Conservation (phyloP, 2,113 vertebrate species). For the Chiloscyllium plagiosum region DNA sequence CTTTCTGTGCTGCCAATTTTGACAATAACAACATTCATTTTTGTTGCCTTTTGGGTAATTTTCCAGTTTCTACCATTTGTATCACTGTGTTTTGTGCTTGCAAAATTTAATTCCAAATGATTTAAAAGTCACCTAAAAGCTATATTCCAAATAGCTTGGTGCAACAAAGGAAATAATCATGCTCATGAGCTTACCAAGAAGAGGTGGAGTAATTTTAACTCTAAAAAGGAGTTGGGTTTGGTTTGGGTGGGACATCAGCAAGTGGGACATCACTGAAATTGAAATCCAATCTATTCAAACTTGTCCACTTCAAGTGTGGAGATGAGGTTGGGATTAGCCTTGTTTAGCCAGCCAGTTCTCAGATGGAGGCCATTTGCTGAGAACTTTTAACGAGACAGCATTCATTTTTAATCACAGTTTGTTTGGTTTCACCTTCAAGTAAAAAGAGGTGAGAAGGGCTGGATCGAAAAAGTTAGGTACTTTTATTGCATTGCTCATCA, state of each 20-base stretch:
- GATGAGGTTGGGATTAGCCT: no score
- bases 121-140: not conserved
- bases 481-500: no score
- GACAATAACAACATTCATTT: no score
- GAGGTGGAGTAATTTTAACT: not conserved
- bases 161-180: not conserved
- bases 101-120: not conserved
- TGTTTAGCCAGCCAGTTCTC: no score
- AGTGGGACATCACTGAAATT: not conserved
- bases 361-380: no score
- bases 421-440: no score
- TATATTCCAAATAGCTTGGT: not conserved
- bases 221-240: not conserved
- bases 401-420: no score
- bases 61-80: not conserved
- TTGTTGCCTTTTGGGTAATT: no score
- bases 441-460: no score
- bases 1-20: no score
- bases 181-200: not conserved
- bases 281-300: not conserved
- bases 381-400: no score
- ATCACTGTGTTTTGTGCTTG: not conserved
- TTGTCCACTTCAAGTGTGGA: not conserved
- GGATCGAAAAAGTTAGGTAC: no score
- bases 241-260: not conserved